Base-by-base conservation (phyloP, 1,140 invertebrate genomes). In the Drosophila insularis region DNA sequence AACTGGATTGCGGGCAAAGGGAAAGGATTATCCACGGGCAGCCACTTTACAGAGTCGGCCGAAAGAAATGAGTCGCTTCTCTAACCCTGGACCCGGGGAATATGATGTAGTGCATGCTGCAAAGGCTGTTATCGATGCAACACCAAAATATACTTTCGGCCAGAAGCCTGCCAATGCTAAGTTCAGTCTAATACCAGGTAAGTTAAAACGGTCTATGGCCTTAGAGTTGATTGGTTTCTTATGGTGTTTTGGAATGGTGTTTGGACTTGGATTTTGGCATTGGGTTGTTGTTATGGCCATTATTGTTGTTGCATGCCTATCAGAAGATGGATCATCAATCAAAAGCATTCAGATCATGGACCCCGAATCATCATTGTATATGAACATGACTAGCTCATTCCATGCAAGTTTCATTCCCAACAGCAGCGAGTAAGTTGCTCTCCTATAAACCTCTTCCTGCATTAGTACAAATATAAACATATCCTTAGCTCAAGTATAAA, bases 11-110 rank as follows among this genome's bases (percentile, higher is more conserved):
- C 95, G 95, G 63, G 93, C 95, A 50, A 97, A 96, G 95, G 96
- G 96, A 94, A 93, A 93, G 71, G 82, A 89, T 59, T 79, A 81
- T 71, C 76, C 95, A n/a, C 95, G 95, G 8, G 94, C 96, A 0
- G 93, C 95, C 10, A 96, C 96, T 2, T 93, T 98, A 39, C 96
- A 97, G 86, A 94, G 96, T 11, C 93, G 96, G 7, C 95, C 95
- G 55, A 96, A 96, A 81, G 95, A 96, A 23, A 92, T 93, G 3
- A 95, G 95, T 75, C 81, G 93, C 0, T 96, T 96, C 74, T 93
- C 94, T 6, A 97, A 97, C 14, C 98, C 98, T 0, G 95, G 97
- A 76, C 94, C 97, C 58, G 94, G 97, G 63, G 94, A 97, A 92
- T 95, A 98, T 93, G 94, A 96, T 93, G 95, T 97, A 0, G 95